Base-by-base conservation (phyloP, 2,888 invertebrate genomes). In the Acanthopleura granulata region DNA sequence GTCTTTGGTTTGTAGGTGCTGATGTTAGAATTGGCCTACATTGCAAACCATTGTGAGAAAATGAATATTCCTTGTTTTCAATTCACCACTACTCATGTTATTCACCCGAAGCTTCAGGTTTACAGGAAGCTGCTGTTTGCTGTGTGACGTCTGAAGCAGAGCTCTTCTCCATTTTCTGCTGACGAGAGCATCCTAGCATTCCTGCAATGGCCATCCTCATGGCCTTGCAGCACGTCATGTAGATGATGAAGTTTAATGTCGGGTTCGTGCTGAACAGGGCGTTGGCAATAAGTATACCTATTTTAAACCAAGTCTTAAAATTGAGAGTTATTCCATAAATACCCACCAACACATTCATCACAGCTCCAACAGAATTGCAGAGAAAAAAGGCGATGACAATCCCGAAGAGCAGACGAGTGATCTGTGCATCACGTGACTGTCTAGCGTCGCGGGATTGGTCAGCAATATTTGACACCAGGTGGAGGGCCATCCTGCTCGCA, bases 381-480 rank as follows among this genome's bases (percentile, higher is more conserved):
- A 66, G 15, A 27, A 66, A 66, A 66, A 66, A 66, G 16, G 29
- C 66, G 22, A 27, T 25, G 25, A 66, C 66, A 3, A 66, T 66
- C 3, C 27, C 66, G 16, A 66, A 27, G 66, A 66, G 66, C 1
- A 66, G 22, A 16, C 29, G 66, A 27, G 66, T 66, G 14, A 66
- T 66, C 16, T 66, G 66, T 22, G 18, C 25, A 14, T 66, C 66
- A 22, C 66, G 66, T 18, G 22, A 18, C 16, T 12, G 3, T 57
- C 57, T 18, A 22, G 57, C 22, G 18, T 57, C 57, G 18, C 12
- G 1, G n/a, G 57, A 57, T 57, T 57, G 18, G n/a, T 22, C 57
- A n/a, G n/a, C 57, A 57, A n/a, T 12, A n/a, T 57, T 22, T 9
- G 57, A 57, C 22, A n/a, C n/a, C 18, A 57, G 57, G 18, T 57